phyloP scores from a whole-genome alignment of 2,797 vertebrate genomes.

The Coluber constrictor region DNA sequence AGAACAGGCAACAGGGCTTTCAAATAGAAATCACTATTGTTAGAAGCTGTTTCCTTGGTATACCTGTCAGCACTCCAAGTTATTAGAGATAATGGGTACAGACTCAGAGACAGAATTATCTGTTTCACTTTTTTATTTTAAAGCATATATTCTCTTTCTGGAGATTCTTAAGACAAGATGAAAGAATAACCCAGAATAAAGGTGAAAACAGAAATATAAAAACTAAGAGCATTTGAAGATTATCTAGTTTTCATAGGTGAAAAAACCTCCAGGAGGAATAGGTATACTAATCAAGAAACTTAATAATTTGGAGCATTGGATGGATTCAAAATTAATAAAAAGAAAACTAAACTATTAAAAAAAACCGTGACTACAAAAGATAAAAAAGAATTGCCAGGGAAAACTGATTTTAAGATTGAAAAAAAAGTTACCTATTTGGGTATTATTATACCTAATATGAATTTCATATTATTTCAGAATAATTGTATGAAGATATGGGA shows the following conservation, averaged over 20 bases:
- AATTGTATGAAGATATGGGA: neutral
- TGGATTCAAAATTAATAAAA: neutral
- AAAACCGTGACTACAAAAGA: neutral
- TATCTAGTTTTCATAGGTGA: neutral
- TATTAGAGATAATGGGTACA: neutral
- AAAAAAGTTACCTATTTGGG: neutral
- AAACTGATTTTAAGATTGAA: neutral
- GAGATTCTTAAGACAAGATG: neutral
- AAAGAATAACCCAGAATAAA: neutral
- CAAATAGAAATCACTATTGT: neutral
- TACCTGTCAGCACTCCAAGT: neutral
- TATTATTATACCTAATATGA: neutral
- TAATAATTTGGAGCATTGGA: neutral
- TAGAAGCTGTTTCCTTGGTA: neutral
- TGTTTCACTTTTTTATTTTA: neutral
- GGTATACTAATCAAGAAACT: neutral
- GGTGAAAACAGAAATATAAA: neutral
- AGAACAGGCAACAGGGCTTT: neutral
- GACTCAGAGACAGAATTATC: neutral
- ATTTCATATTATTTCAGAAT: neutral
- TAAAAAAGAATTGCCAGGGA: neutral
- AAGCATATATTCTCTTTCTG: neutral
- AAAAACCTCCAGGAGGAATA: neutral
- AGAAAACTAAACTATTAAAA: neutral
- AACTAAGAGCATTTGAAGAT: neutral